These are phyloP conservation scores for Dermolepida albohirtum DNA, from an alignment of 2,888 invertebrate genomes.

Conservation along the genomic window DNA sequence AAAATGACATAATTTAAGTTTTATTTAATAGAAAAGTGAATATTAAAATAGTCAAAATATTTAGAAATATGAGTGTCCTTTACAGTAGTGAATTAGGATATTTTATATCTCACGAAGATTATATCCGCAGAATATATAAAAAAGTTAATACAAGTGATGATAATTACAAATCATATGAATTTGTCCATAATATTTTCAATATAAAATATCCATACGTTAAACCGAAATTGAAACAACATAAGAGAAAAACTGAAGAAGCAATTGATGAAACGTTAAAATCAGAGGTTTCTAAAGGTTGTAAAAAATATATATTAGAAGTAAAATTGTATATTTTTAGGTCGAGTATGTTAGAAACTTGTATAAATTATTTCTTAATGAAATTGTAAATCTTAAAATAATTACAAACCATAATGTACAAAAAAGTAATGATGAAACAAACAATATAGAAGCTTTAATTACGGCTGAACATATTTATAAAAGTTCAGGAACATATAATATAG, in stretches of 20 bases:
- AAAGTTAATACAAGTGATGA: constrained; percentile 54
- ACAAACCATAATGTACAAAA: neutral
- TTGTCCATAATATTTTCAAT: constrained; percentile 65
- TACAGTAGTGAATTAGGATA: constrained; percentile 62
- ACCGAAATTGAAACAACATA: neutral
- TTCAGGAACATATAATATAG: constrained; percentile 56
- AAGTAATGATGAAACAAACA: constrained; percentile 4
- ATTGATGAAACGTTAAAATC: constrained; percentile 56
- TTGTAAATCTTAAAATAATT: constrained; percentile 37
- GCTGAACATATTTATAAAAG: constrained; percentile 63
- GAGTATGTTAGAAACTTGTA: constrained; percentile 50
- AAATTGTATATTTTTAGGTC: constrained; percentile 36
- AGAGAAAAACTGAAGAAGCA: constrained; percentile 51
- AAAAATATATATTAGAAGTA: neutral
- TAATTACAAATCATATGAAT: constrained; percentile 52
- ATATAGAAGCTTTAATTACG: constrained; percentile 50
- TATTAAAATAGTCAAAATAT: constrained; percentile 6
- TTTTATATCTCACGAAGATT: constrained; percentile 67
- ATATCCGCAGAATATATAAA: constrained; percentile 65
- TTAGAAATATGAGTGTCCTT: constrained; percentile 64
- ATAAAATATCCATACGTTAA: constrained; percentile 65
- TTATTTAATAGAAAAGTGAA: too few species aligned
- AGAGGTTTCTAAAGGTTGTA: constrained; percentile 40
- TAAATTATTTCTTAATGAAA: constrained; percentile 34
- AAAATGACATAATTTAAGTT: too few species aligned